Evolutionary conservation across 1,140 invertebrate species (phyloP), one percentile per base, ranked within the genome.

Genomic region (Drosophila jambulina): DNA sequence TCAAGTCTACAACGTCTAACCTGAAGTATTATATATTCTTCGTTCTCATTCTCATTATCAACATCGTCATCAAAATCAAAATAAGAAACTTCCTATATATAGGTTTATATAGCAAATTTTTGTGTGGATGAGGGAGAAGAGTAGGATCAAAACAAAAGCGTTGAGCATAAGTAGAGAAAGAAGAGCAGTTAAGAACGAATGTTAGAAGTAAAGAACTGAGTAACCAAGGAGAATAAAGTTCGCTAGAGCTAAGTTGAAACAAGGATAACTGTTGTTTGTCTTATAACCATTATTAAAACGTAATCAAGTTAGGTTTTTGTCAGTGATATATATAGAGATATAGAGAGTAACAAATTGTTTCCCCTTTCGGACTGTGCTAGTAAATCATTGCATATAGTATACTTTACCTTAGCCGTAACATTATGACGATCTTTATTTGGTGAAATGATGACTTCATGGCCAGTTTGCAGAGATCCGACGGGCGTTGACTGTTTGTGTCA

Each of bases 381-480:
- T 45, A 46, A 57, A 79, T 49, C 54, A 74, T 78, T 68, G 62
- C 46, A 45, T 81, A 61, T 60, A 60, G 8, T 59, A 90, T 88
- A 88, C 85, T 88, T 94, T 95, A 97, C 97, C 96, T 97, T 97
- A 92, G 96, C 95, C 92, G 95, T 95, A 80, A 95, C 93, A 88
- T 96, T 95, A 94, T 97, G 96, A 93, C 96, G 94, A 94, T 97
- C 97, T 91, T 97, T 95, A 94, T 97, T 97, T 67, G 97, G 97
- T 85, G 97, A 98, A 80, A 97, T 96, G 64, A 98, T 95, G 61
- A 97, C 95, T 94, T 98, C 97, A 91, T 98, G 97, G 82, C 96
- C 96, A 75, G 97, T 97, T 94, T 97, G 97, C 83, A 98, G 94
- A 49, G 97, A 98, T 90, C 97, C 97, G 87, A 98, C 97, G 60